Evolutionary conservation across 23 tunicate species (phyloP), one percentile per base, ranked within the genome.

Genomic region (Phallusia fumigata): DNA sequence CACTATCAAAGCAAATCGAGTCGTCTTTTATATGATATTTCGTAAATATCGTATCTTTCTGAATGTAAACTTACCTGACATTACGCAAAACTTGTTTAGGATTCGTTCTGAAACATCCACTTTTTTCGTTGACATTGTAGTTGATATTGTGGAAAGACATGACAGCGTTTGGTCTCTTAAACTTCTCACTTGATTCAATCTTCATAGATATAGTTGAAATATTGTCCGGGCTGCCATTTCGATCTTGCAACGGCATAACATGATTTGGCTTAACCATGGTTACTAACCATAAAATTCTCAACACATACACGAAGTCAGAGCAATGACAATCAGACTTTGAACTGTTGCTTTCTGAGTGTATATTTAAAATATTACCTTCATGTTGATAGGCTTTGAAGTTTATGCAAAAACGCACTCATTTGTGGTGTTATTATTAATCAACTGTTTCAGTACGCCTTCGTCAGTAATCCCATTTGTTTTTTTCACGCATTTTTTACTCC

Each of bases 91-190:
- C 83, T 31, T 8, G 32, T 50, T 92, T 92, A 21, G 44, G 30
- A 0, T 64, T 76, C 22, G 76, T 50, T 0, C 52, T 21, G 35
- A 80, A 79, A 65, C 97, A 92, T 0, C 79, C 22, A 28, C 92
- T 78, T 52, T 80, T 44, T 0, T 77, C 64, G 13, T 82, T 34
- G 34, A 93, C 93, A 12, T 40, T 74, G 87, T 93, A 93, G 33
- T 78, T 76, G 53, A 93, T 77, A 65, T 93, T 75, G 65, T 88
- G 92, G 36, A 93, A 93, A 35, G 93, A 89, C 85, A 93, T 93
- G 28, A 58, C 69, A 1, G 69, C 16, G 28, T 58, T 58, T 22
- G 69, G 69, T 21, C 69, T 16, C 28, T 8, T 58, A 1, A 16
- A 21, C 3, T 5, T 58, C 28, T 58, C 69, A 22, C 16, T 58